Percentiles rank a stretch among this genome's conserved stretches.
Conservation (phyloP, 2,888 invertebrate species). For the Bellardia bayeri region DNA sequence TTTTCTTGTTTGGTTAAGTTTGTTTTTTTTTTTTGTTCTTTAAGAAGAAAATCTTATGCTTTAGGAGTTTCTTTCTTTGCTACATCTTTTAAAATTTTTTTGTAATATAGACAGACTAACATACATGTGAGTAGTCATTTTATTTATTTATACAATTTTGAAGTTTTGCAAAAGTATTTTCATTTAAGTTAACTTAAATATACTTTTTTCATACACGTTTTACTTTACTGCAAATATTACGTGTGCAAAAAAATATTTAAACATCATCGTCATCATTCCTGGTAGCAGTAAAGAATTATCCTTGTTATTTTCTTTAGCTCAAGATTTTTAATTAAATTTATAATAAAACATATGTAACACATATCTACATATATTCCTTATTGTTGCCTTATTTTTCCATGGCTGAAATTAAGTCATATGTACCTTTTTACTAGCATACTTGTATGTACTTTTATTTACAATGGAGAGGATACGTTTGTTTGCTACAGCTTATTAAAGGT, state of each 20-base stretch:
- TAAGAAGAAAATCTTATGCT: constrained; percentile 65
- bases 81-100: not conserved
- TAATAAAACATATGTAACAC: constrained; percentile 67
- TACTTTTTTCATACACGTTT: not conserved
- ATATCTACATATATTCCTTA: not conserved
- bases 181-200: constrained; percentile 64
- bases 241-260: constrained; percentile 59
- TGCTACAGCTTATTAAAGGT: constrained; percentile 13
- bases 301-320: constrained; percentile 23
- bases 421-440: constrained; percentile 10
- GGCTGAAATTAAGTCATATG: constrained; percentile 53
- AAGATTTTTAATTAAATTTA: constrained; percentile 72
- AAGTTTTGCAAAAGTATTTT: constrained; percentile 68
- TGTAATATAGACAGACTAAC: constrained; percentile 20
- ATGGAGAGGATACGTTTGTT: constrained; percentile 15
- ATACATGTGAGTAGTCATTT: constrained; percentile 31
- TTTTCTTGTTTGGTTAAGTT: constrained; percentile 77
- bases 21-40: constrained; percentile 65
- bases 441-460: not conserved
- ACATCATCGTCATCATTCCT: constrained; percentile 42
- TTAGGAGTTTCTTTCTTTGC: constrained; percentile 25
- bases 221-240: constrained; percentile 20
- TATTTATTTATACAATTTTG: constrained; percentile 47
- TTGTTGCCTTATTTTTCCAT: constrained; percentile 12
- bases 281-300: not conserved